Evolutionary conservation across 1,140 invertebrate genomes (phyloP), one percentile per base, ranked within the genome.

Genomic region (Cydia strobilella): DNA sequence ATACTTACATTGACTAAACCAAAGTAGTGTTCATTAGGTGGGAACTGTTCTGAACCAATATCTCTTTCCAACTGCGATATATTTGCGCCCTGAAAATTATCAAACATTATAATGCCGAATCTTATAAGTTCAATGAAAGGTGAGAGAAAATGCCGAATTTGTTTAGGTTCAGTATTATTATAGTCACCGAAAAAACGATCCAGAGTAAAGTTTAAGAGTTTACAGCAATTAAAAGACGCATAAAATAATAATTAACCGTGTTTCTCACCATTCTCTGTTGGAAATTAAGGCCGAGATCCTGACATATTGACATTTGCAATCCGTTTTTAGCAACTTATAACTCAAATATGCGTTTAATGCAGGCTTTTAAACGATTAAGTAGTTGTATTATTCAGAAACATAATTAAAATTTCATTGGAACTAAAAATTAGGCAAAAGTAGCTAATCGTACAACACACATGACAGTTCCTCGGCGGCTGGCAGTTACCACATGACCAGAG

Each of bases 11-110:
- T 99, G 77, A 99, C 98, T 94, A 99, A 95, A 89, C 98, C 98
- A 95, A 99, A 99, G 93, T 99, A 99, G 93, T 99, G 98, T 94
- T 99, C 98, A 94, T 99, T 99, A 73, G 97, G 96, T 86, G 98
- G 98, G 94, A 99, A 98, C 91, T 98, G 97, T 94, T 99, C 98
- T 82, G 97, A 96, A 86, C 98, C 98, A 88, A 99, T 99, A 95
- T 99, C 98, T 94, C 97, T 97, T 95, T 99, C 98, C 91, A 99
- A 93, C 93, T 99, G 98, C 84, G 98, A 99, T 93, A 98, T 97
- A 95, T 99, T 99, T 93, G 98, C 97, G 95, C 98, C 98, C 98
- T 97, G 87, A 79, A 95, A 95, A 79, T 74, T 74, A 75, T 66
- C 18, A 76, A 25, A 66, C 74, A 48, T 35, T 15, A 2, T 10